phyloP scores from a whole-genome alignment of 1,140 invertebrate genomes.

The Monochamus saltuarius region DNA sequence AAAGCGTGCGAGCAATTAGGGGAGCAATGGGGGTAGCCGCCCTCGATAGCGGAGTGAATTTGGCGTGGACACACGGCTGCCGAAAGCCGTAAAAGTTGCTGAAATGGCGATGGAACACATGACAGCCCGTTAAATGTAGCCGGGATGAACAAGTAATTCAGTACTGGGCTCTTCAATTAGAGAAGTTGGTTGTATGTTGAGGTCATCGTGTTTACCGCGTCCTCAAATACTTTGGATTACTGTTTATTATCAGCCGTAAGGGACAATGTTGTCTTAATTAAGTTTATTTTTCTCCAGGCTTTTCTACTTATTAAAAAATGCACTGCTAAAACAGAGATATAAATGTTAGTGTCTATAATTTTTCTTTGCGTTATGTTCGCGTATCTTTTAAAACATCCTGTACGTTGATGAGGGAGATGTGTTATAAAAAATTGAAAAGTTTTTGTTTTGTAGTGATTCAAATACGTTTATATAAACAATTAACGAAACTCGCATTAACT shows the following conservation, averaged over 20 bases:
- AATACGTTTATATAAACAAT: no score
- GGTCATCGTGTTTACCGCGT: constrained; percentile 20
- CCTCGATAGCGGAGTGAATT: no score
- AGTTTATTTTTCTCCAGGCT: constrained; percentile 2
- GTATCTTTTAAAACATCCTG: not conserved
- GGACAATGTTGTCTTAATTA: constrained; percentile 1
- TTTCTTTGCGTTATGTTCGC: no score
- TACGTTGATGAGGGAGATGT: no score
- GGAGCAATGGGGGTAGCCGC: no score
- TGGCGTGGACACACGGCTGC: constrained; percentile 6
- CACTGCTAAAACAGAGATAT: no score
- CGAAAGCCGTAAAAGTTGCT: constrained; percentile 28
- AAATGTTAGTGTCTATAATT: no score
- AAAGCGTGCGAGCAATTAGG: no score
- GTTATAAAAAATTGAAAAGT: no score
- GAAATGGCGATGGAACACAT: constrained; percentile 28
- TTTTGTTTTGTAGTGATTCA: no score
- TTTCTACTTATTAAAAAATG: not conserved
- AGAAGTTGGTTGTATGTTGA: constrained; percentile 34
- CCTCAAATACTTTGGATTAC: constrained; percentile 18
- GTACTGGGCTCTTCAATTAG: constrained; percentile 41
- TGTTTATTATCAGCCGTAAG: constrained; percentile 21
- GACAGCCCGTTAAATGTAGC: constrained; percentile 38
- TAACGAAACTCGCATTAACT: no score
- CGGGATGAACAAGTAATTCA: constrained; percentile 39